Percentiles rank a stretch among this genome's conserved stretches.
Conservation (phyloP, 1,140 invertebrate species). For the Drosophila burlai region DNA sequence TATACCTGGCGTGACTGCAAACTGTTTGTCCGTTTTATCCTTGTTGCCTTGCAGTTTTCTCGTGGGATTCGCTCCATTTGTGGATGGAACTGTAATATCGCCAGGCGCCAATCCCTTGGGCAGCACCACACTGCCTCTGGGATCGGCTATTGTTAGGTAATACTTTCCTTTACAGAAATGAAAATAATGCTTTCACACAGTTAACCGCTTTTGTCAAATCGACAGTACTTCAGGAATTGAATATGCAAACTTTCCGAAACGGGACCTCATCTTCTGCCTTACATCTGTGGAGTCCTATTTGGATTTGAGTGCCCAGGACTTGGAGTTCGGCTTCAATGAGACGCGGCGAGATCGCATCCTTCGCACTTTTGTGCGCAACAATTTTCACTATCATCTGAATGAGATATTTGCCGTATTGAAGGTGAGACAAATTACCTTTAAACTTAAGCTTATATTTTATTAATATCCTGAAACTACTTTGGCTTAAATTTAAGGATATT, state of each 20-base stretch:
- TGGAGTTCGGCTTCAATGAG: constrained; percentile 94
- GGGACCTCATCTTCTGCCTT: constrained; percentile 91
- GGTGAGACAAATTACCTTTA: constrained; percentile 33
- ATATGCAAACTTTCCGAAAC: constrained; percentile 93
- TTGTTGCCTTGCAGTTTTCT: constrained; percentile 87
- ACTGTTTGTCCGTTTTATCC: too few species aligned
- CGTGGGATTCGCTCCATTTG: constrained; percentile 94
- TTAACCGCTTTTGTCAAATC: constrained; percentile 59
- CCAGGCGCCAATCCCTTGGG: constrained; percentile 85
- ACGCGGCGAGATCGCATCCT: constrained; percentile 93
- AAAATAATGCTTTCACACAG: not conserved
- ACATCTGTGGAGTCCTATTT: constrained; percentile 91
- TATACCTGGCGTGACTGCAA: not conserved
- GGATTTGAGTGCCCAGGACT: constrained; percentile 91
- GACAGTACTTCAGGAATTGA: constrained; percentile 89
- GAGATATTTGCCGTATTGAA: constrained; percentile 96
- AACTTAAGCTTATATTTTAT: not conserved
- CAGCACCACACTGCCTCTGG: constrained; percentile 76
- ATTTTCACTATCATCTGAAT: constrained; percentile 95
- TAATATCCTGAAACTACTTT: too few species aligned
- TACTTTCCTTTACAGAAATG: not conserved
- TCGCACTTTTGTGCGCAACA: constrained; percentile 94
- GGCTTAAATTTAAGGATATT: not conserved
- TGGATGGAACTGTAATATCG: constrained; percentile 92
- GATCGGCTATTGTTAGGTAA: constrained; percentile 85